These are phyloP conservation scores for Sylvicola cinctus DNA, from an alignment of 2,888 invertebrate species.

Conservation along the genomic window DNA sequence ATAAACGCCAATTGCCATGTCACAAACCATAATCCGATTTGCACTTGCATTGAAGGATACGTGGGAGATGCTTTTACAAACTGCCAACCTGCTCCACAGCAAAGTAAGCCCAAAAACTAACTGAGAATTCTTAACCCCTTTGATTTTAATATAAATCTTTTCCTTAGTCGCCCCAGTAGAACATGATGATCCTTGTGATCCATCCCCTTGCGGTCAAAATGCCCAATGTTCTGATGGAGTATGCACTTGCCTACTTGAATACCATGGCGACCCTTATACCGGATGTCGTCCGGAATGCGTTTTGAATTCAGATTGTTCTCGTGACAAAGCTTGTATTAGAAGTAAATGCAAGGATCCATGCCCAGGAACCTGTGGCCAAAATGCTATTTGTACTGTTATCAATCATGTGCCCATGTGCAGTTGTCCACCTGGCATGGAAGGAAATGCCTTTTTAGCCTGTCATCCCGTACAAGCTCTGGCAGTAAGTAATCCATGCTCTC, in stretches of 20 bases:
- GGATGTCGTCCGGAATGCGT: constrained; percentile 69
- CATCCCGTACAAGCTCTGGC: constrained; percentile 31
- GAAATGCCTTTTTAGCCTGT: constrained; percentile 65
- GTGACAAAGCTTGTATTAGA: constrained; percentile 60
- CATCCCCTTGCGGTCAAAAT: constrained; percentile 74
- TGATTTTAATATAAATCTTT: constrained; percentile 1
- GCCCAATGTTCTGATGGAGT: constrained; percentile 72
- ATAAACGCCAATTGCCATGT: constrained; percentile 38
- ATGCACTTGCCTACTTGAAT: constrained; percentile 68
- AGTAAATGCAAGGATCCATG: constrained; percentile 67
- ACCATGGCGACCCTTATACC: constrained; percentile 70
- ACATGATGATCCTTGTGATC: constrained; percentile 59
- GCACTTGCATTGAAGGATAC: constrained; percentile 37
- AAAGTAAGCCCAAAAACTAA: constrained; percentile 14
- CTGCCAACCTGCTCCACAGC: constrained; percentile 21
- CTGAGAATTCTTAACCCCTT: neutral
- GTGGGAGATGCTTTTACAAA: constrained; percentile 33
- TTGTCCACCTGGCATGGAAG: constrained; percentile 51
- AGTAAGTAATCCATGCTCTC: constrained; percentile 47
- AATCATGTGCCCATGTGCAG: constrained; percentile 68
- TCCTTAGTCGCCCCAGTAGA: neutral
- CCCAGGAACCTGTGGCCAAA: constrained; percentile 63
- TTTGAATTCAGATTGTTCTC: constrained; percentile 54
- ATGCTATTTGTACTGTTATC: constrained; percentile 67
- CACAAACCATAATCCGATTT: constrained; percentile 46